Base-by-base conservation (phyloP, 1,140 invertebrate genomes). In the Micrasema minimum region DNA sequence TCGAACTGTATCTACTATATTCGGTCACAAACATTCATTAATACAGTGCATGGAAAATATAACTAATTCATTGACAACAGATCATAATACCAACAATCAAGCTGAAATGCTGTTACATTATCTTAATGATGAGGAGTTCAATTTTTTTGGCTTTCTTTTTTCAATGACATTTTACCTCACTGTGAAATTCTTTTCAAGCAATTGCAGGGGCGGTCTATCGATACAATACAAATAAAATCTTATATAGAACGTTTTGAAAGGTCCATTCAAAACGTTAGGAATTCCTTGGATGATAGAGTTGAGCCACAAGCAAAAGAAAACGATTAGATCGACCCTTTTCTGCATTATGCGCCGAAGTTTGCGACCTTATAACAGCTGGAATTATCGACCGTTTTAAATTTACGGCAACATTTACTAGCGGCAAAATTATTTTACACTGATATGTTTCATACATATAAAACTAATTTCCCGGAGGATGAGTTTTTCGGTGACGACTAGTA, bases 371-470 rank as follows among this genome's bases (percentile, higher is more conserved):
- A 48, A 48, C 45, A 48, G 16, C 45, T 14, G 16, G 45, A 48
- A 48, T 48, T 48, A 48, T 18, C 20, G 45, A 48, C 5, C 16
- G 16, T 48, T 48, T 48, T 20, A 48, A 48, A 48, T 48, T 48
- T 18, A 20, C 45, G 2, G 2, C 45, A 20, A 9, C 45, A 48
- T 10, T 48, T 48, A 20, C 2, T 48, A 20, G 45, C 16, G 14
- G 45, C 16, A 16, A 48, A 48, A 48, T 48, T 48, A 48, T 48
- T 48, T 48, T 48, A n/a, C 6, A 48, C 45, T 48, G 14, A 48
- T 18, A 48, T 16, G 45, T 48, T 31, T 7, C 26, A 31, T 31
- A 7, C 26, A 31, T 31, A 20, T 14, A 48, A 48, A 48, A 48
- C n/a, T 18, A 48, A 48, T 48, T 48, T 48, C 45, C 45, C 16